phyloP scores from a whole-genome alignment of 2,888 invertebrate genomes.

The Linyphia triangularis region DNA sequence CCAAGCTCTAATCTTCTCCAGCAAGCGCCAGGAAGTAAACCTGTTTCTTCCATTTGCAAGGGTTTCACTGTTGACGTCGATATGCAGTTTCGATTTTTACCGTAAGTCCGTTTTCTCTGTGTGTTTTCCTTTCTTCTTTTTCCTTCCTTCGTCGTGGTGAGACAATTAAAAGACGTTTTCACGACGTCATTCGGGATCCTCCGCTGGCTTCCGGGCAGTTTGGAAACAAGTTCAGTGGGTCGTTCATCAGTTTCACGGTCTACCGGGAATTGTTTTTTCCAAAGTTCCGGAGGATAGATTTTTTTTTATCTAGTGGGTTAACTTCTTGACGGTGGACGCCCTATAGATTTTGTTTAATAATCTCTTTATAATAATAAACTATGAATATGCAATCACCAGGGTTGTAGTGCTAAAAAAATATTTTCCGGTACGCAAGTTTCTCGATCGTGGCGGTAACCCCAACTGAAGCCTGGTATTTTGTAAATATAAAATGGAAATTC shows the following conservation, averaged over 20 bases:
- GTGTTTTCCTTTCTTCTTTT: slow-evolving; percentile 6
- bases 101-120: slow-evolving; percentile 6
- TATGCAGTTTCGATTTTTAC: slow-evolving; percentile 62
- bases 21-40: slow-evolving; percentile 26
- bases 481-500: too few species aligned
- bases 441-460: too few species aligned
- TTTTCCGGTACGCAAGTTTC: too few species aligned
- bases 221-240: slow-evolving; percentile 67
- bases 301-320: too few species aligned
- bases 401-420: too few species aligned
- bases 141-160: background rate
- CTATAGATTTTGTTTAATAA: too few species aligned
- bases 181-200: slow-evolving; percentile 50
- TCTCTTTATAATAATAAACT: too few species aligned
- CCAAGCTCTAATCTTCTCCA: background rate
- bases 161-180: slow-evolving; percentile 54
- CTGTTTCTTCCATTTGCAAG: slow-evolving; percentile 18
- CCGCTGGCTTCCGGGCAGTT: slow-evolving; percentile 40
- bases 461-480: too few species aligned
- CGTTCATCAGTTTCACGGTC: slow-evolving; percentile 43
- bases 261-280: slow-evolving; percentile 37
- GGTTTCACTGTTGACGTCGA: slow-evolving; percentile 40
- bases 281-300: background rate
- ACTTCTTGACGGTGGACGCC: too few species aligned
- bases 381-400: too few species aligned